Evolutionary conservation across 53 echinoderm and acorn worm genomes (phyloP), one percentile per base, ranked within the genome.

Genomic region (Henricia sp.): DNA sequence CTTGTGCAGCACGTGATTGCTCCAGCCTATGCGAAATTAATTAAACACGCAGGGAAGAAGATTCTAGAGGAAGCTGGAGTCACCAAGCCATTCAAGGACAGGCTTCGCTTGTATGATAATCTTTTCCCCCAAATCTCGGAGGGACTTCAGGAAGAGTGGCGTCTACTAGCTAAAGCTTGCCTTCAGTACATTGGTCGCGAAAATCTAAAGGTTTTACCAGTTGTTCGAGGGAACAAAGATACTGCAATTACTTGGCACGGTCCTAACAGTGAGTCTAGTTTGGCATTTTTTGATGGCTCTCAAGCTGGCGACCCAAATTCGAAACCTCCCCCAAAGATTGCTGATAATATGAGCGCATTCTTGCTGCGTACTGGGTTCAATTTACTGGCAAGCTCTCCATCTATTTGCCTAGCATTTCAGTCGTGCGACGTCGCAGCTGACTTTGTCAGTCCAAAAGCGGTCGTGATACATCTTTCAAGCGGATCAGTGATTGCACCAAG

Each of bases 1-100:
- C 34, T 96, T 3, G 67, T 72, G 36, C 37, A 55, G 20, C 16
- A 72, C 6, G 85, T 93, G 3, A 75, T 96, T 38, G 92, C 82
- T 3, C 87, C 84, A 25, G 85, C 93, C 3, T 96, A 96, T 67
- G 74, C 87, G 1, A 60, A 71, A 51, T 38, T 96, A 1, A 37
- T 89, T 0, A 9, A 57, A 26, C 20, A 39, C 1, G 76, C 70
- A 29, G 84, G 67, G n/a, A 55, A 33, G 30, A 50, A 33, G 3
- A 44, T 63, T 1, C 29, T 63, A 26, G 34, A 16, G 0, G 17
- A 64, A 16, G 27, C 4, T 32, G 21, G 64, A 0, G 80, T 0
- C 1, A 24, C 20, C 6, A 35, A 60, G n/a, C 40, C 70, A 0
- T 43, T 50, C 26, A 27, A 59, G 29, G 26, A 56, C 2, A 60